Evolutionary conservation across 2,888 invertebrate species (phyloP).

Genomic region (Sylvicola fuscatus): DNA sequence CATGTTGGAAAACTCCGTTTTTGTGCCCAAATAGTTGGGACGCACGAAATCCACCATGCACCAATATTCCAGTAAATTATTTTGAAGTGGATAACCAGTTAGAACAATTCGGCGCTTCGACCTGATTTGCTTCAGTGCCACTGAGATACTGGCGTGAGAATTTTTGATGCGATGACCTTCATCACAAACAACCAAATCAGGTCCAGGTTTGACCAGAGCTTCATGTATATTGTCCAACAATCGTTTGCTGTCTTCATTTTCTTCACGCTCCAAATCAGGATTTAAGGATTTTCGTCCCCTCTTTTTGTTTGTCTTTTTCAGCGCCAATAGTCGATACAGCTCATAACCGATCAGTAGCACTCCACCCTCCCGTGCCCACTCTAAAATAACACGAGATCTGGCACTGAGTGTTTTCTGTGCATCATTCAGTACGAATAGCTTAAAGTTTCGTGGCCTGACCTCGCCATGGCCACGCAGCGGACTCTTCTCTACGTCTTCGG

Average conservation of each 20-base stretch:
- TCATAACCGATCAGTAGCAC: constrained; percentile 95
- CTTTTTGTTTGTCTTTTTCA: constrained; percentile 48
- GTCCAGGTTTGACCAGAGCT: constrained; percentile 76
- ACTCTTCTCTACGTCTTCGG: constrained; percentile 38
- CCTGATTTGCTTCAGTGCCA: constrained; percentile 83
- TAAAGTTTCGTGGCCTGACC: constrained; percentile 63
- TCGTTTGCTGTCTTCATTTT: constrained; percentile 39
- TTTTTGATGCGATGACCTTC: constrained; percentile 98
- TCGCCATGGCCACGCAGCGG: constrained; percentile 39
- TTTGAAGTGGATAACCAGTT: constrained; percentile 96
- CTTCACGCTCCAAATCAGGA: constrained; percentile 26
- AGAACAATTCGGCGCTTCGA: constrained; percentile 88
- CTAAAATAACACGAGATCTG: constrained; percentile 64
- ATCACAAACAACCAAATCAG: constrained; percentile 86
- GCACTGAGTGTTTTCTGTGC: constrained; percentile 79
- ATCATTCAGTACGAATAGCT: constrained; percentile 80
- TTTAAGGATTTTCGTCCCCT: constrained; percentile 15
- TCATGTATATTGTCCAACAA: constrained; percentile 68
- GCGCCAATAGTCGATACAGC: constrained; percentile 73
- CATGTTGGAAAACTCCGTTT: constrained; percentile 96
- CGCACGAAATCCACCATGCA: constrained; percentile 98
- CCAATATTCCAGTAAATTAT: constrained; percentile 92
- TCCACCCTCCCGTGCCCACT: constrained; percentile 77
- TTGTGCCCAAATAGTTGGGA: constrained; percentile 91
- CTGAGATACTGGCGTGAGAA: constrained; percentile 89